Percentiles rank a stretch among this genome's conserved stretches.
Evolutionary conservation across 2,113 vertebrate genomes (phyloP).

Genomic region (Coptodon bakossiorum): DNA sequence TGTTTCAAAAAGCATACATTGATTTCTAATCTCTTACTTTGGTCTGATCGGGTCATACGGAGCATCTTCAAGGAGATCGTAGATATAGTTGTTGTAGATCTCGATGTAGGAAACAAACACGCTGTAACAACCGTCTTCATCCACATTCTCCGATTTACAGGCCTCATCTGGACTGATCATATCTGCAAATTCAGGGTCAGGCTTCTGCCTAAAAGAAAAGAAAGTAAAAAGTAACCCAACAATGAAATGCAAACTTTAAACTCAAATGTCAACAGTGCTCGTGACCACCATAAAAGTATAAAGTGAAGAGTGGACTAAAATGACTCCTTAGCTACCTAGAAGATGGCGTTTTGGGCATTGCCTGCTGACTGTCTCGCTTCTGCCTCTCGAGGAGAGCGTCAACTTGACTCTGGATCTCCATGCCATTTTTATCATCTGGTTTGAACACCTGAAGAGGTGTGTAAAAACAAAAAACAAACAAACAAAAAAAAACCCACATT

Average conservation of each 20-base stretch:
- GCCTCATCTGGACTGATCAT: conserved; percentile 85
- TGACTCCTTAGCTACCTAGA: conserved; percentile 70
- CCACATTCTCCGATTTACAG: conserved; percentile 80
- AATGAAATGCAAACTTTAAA: background rate
- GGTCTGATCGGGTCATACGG: conserved; percentile 82
- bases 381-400: conserved; percentile 92
- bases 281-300: background rate
- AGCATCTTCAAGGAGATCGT: conserved; percentile 89
- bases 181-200: conserved; percentile 89
- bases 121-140: conserved; percentile 91
- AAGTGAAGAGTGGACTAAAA: background rate
- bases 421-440: conserved; percentile 91
- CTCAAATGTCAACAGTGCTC: background rate
- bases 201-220: conserved; percentile 68
- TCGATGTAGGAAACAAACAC: conserved; percentile 96
- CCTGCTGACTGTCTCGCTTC: conserved; percentile 79
- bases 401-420: conserved; percentile 89
- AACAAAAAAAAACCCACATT: too few relatives aligned
- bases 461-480: too few relatives aligned
- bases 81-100: conserved; percentile 98
- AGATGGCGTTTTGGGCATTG: conserved; percentile 76
- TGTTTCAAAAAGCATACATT: background rate
- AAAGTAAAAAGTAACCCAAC: background rate
- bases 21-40: conserved; percentile 76
- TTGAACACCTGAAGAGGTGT: conserved; percentile 83